phyloP scores from a whole-genome alignment of 2,888 invertebrate species.

The Uloborus plumipes region DNA sequence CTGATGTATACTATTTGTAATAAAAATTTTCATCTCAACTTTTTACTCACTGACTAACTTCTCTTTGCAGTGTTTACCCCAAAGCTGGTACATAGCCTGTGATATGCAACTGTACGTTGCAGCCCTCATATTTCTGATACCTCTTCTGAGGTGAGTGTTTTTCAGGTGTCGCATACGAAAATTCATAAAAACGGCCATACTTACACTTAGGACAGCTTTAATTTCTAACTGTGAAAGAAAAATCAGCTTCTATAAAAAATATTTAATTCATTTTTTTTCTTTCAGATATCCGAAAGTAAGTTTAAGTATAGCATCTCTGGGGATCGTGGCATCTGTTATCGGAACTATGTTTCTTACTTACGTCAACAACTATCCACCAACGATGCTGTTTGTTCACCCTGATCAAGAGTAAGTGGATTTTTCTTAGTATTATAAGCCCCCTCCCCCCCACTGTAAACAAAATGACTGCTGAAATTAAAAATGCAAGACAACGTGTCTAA shows the following conservation, averaged over 20 bases:
- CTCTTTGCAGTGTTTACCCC: constrained; percentile 44
- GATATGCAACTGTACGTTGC: constrained; percentile 52
- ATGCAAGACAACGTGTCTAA: no score
- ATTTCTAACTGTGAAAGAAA: no score
- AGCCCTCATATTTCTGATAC: constrained; percentile 27
- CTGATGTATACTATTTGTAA: no score
- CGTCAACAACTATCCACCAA: constrained; percentile 60
- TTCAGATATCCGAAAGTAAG: constrained; percentile 37
- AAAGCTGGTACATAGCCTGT: constrained; percentile 56
- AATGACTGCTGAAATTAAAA: no score
- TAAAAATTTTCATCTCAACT: no score
- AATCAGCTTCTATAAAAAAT: background rate
- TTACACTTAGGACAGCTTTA: no score
- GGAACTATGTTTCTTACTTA: constrained; percentile 40
- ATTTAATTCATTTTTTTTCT: background rate
- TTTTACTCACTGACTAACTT: no score
- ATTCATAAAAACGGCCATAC: no score
- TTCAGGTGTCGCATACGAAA: no score
- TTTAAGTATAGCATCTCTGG: constrained; percentile 18
- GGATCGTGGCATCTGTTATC: constrained; percentile 43
- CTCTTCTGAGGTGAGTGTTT: constrained; percentile 33
- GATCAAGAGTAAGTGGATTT: constrained; percentile 50
- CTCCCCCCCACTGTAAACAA: no score
- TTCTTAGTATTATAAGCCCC: no score
- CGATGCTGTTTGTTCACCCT: constrained; percentile 63